Percentiles rank a stretch among this genome's conserved stretches.
Conservation (phyloP, 2,797 vertebrate genomes). For the Balearica regulorum region DNA sequence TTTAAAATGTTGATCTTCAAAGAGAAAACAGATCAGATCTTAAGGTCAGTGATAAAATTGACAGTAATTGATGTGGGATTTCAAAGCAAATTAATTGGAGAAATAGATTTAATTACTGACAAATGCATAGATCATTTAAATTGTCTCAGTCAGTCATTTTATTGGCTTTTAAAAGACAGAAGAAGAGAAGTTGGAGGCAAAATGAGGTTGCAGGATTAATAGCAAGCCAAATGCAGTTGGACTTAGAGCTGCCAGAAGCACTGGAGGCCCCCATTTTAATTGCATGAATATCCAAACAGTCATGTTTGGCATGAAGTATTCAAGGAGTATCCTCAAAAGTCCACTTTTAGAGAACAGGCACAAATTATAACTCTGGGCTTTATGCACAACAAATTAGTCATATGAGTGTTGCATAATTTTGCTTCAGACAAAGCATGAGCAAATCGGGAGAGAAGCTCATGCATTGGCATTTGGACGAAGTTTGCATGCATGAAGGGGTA, state of each 20-base stretch:
- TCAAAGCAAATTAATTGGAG: not conserved
- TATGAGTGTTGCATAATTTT: not conserved
- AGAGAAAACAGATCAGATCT: not conserved
- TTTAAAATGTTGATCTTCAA: not conserved
- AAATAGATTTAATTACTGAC: not conserved
- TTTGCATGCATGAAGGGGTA: not conserved
- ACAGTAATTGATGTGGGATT: not conserved
- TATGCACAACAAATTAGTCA: slow-evolving; percentile 47
- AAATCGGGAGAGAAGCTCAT: not conserved
- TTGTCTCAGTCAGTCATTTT: not conserved
- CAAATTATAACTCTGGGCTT: slow-evolving; percentile 33
- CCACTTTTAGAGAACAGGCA: slow-evolving; percentile 44
- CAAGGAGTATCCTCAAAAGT: slow-evolving; percentile 50
- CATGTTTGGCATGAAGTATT: slow-evolving; percentile 40
- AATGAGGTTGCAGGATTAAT: not conserved
- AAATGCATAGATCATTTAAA: not conserved
- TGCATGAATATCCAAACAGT: slow-evolving; percentile 39
- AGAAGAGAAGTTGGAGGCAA: not conserved
- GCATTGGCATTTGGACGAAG: not conserved
- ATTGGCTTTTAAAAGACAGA: not conserved
- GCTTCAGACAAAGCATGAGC: not conserved
- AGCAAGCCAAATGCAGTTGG: slow-evolving; percentile 33
- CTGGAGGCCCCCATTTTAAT: slow-evolving; percentile 41
- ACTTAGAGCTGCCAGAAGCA: slow-evolving; percentile 16
- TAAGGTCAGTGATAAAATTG: not conserved